A percentile compares a stretch with the other conserved stretches of the same genome.
phyloP scores from a whole-genome alignment of 1,140 invertebrate genomes.

The Gyrodactylus salaris region DNA sequence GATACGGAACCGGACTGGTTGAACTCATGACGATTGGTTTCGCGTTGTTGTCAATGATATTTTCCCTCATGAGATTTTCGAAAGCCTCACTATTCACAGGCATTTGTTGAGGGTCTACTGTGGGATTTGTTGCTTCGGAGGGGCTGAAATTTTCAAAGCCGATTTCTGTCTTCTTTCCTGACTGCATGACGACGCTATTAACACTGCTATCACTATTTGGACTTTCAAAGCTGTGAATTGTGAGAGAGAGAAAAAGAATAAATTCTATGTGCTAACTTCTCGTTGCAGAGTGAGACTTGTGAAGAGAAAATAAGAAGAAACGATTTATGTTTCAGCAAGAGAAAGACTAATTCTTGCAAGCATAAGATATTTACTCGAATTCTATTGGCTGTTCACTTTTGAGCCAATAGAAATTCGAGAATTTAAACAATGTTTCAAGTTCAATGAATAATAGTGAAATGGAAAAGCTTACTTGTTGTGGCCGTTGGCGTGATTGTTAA shows the following conservation, averaged over 20 bases:
- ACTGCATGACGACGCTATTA: not conserved
- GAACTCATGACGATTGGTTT: too few relatives aligned
- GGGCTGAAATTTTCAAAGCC: not conserved
- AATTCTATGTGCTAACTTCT: too few relatives aligned
- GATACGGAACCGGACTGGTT: not conserved
- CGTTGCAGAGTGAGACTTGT: not conserved
- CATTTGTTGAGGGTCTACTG: not conserved
- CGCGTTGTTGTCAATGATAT: too few relatives aligned
- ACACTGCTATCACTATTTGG: not conserved
- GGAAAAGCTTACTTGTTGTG: not conserved
- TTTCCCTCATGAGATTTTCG: not conserved
- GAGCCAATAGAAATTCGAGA: not conserved
- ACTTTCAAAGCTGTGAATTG: not conserved
- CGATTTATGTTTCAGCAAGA: too few relatives aligned
- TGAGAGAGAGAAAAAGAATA: too few relatives aligned
- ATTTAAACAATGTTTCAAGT: not conserved
- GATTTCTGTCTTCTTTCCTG: not conserved
- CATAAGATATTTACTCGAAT: not conserved
- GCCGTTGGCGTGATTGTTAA: not conserved
- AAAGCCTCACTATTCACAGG: not conserved
- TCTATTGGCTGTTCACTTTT: not conserved
- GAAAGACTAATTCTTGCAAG: too few relatives aligned
- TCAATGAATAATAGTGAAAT: not conserved
- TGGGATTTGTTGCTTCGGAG: not conserved
- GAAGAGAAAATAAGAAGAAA: not conserved